Conservation (phyloP, 2,888 invertebrate genomes). For the Anarsia innoxiella region DNA sequence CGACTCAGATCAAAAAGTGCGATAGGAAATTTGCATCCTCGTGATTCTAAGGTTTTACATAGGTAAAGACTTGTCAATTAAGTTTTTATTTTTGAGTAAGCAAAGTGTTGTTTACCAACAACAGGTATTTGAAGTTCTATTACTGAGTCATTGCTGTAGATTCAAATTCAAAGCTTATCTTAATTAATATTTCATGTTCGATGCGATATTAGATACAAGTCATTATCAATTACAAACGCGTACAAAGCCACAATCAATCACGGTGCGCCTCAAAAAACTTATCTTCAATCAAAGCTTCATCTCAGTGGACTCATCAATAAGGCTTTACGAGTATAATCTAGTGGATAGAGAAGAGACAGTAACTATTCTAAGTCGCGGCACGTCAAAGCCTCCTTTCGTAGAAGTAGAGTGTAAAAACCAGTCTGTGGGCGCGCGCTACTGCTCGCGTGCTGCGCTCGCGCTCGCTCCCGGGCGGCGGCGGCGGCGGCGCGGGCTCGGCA, state of each 20-base stretch:
- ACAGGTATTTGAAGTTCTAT: not conserved
- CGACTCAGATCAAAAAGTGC: too few species aligned
- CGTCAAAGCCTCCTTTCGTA: slow-evolving; percentile 67
- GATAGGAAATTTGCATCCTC: too few species aligned
- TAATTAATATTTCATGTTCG: too few species aligned
- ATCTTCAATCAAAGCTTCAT: slow-evolving; percentile 17
- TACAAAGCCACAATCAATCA: slow-evolving; percentile 20
- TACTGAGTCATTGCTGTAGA: not conserved
- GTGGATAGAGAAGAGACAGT: too few species aligned
- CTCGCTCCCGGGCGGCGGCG: slow-evolving; percentile 43
- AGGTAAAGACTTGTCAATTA: too few species aligned
- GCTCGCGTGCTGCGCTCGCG: slow-evolving; percentile 61
- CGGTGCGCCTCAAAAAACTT: slow-evolving; percentile 21
- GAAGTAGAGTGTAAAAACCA: slow-evolving; percentile 62
- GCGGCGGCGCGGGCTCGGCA: slow-evolving; percentile 39
- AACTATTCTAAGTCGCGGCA: slow-evolving; percentile 51
- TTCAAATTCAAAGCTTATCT: too few species aligned
- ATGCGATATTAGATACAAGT: slow-evolving; percentile 11
- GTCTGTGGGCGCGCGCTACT: slow-evolving; percentile 62
- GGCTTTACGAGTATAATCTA: slow-evolving; percentile 44
- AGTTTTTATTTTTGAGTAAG: too few species aligned
- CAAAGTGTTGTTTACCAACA: too few species aligned
- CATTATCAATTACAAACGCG: slow-evolving; percentile 15
- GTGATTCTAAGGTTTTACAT: too few species aligned
- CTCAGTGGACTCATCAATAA: slow-evolving; percentile 42